Evolutionary conservation across 2,113 vertebrate genomes (phyloP).

Genomic region (Paedocypris sp.): DNA sequence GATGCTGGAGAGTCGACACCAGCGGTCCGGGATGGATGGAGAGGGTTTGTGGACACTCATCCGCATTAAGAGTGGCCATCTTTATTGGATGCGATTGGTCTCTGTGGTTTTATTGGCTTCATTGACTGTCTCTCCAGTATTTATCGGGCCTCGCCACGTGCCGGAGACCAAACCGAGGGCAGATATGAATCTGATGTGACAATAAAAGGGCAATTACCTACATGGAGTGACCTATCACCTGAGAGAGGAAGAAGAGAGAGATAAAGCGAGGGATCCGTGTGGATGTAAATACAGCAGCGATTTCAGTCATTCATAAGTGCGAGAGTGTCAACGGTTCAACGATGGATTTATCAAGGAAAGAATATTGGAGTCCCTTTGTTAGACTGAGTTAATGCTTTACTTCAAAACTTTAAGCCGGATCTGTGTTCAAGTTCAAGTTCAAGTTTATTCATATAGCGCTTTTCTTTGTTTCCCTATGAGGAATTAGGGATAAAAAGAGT

Average conservation of each 20-base stretch:
- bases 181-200: slow-evolving; percentile 66
- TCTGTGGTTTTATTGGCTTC: slow-evolving; percentile 54
- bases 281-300: slow-evolving; percentile 2
- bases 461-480: too few species aligned
- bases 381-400: too few species aligned
- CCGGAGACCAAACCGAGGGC: slow-evolving; percentile 34
- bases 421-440: too few species aligned
- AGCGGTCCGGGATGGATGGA: too few species aligned
- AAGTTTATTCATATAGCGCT: too few species aligned
- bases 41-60: slow-evolving; percentile 27
- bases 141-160: slow-evolving; percentile 59
- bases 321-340: too few species aligned
- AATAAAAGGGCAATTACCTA: slow-evolving; percentile 64
- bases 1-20: too few species aligned
- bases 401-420: too few species aligned
- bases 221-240: slow-evolving; percentile 46
- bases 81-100: slow-evolving; percentile 36
- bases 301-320: too few species aligned
- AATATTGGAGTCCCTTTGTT: too few species aligned
- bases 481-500: too few species aligned
- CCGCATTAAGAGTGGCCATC: slow-evolving; percentile 52
- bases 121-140: slow-evolving; percentile 59
- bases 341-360: too few species aligned
- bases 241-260: slow-evolving; percentile 22
- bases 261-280: slow-evolving; percentile 23